phyloP scores from a whole-genome alignment of 2,113 vertebrate species.

The Dolichotis patagonum region DNA sequence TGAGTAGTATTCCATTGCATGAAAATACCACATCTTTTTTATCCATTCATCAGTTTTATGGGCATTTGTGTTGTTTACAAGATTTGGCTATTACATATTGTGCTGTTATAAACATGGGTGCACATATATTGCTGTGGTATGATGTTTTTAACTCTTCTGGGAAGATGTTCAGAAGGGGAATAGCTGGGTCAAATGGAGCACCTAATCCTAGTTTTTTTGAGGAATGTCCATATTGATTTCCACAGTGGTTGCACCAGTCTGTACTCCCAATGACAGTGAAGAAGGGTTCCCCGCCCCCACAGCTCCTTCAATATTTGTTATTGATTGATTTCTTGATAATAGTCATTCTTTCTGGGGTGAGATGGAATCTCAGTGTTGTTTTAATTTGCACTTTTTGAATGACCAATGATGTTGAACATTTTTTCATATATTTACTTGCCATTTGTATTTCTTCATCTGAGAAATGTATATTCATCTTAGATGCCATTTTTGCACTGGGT shows the following conservation, averaged over 20 bases:
- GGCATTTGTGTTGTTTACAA: too few relatives aligned
- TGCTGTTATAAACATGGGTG: background rate
- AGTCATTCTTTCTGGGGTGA: background rate
- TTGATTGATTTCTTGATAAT: background rate
- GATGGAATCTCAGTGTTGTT: background rate
- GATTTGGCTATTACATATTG: background rate
- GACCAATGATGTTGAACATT: background rate
- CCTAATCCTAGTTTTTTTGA: background rate
- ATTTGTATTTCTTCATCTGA: background rate
- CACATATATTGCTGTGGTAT: background rate
- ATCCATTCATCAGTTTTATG: too few relatives aligned
- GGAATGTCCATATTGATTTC: background rate
- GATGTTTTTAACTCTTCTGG: background rate
- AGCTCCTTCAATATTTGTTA: background rate
- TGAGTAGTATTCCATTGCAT: too few relatives aligned
- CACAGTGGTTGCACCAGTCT: background rate
- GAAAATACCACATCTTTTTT: too few relatives aligned
- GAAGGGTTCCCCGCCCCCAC: background rate
- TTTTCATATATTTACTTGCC: background rate
- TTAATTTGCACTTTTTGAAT: background rate
- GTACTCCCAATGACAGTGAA: background rate
- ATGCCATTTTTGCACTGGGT: background rate
- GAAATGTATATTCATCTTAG: background rate
- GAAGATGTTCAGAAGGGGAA: background rate
- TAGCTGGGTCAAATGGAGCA: background rate